A percentile compares a stretch with the other conserved stretches of the same genome.
phyloP scores from a whole-genome alignment of 2,113 vertebrate genomes.

The Aegithalos caudatus region DNA sequence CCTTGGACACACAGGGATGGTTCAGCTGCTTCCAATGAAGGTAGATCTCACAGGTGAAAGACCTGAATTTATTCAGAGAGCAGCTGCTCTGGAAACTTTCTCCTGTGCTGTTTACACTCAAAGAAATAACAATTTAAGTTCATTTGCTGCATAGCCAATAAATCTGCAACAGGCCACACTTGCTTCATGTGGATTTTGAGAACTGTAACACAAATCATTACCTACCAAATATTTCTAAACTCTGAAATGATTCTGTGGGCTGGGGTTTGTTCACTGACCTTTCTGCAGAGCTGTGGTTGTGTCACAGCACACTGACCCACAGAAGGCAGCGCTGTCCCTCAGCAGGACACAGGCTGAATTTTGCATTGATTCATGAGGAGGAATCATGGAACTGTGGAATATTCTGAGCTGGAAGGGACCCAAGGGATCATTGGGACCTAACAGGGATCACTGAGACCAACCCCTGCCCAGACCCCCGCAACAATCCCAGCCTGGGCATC shows the following conservation, averaged over 20 bases:
- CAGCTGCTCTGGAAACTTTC: not conserved
- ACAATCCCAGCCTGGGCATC: rapidly evolving
- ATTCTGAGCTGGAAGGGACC: not conserved
- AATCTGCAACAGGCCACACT: not conserved
- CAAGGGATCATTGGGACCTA: too few species aligned
- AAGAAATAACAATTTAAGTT: not conserved
- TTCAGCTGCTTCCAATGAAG: not conserved
- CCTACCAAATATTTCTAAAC: not conserved
- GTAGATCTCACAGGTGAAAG: not conserved
- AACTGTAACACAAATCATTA: not conserved
- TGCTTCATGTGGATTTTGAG: not conserved
- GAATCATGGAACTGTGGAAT: not conserved
- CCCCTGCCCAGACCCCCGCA: not conserved
- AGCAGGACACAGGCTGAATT: not conserved
- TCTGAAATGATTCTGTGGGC: not conserved
- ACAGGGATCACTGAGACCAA: not conserved
- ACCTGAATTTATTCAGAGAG: not conserved
- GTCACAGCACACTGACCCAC: not conserved
- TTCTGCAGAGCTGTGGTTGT: not conserved
- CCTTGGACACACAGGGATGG: not conserved
- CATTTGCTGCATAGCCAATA: not conserved
- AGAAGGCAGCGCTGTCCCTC: not conserved
- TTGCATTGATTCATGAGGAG: too few species aligned
- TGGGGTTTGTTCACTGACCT: not conserved
- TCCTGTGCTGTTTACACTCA: not conserved